These are phyloP conservation scores for Acanthosepion pharaonis DNA, from an alignment of 2,888 invertebrate species.

Conservation along the genomic window DNA sequence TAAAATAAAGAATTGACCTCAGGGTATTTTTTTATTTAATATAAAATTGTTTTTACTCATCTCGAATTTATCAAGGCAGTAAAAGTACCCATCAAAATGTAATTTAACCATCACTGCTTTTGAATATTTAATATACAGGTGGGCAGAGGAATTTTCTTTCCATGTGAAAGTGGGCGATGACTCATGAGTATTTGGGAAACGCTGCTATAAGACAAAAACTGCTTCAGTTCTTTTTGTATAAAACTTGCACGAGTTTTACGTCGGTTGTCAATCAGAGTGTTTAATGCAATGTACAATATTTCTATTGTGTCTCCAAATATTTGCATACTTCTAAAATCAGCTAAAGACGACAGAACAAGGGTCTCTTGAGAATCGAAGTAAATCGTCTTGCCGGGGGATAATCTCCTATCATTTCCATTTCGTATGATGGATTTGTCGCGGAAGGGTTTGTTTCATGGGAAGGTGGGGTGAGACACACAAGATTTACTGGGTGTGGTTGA, in stretches of 20 bases:
- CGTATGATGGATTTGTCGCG: background rate
- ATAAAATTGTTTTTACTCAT: no score
- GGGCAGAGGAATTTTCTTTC: no score
- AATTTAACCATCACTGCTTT: no score
- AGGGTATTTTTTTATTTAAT: no score
- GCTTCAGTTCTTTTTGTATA: no score
- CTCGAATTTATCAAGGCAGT: no score
- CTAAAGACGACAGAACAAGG: background rate
- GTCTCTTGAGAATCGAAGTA: background rate
- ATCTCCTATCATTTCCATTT: background rate
- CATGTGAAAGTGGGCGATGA: no score
- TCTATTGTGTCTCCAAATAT: background rate
- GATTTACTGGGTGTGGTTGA: background rate
- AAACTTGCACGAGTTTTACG: background rate
- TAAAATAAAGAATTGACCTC: no score
- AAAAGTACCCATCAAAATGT: no score
- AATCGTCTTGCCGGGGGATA: background rate
- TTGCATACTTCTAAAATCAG: background rate
- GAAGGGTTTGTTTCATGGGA: background rate
- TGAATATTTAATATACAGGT: no score
- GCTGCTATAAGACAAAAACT: no score
- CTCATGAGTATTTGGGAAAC: no score
- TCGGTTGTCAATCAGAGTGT: background rate
- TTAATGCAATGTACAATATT: background rate
- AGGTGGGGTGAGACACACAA: background rate